Evolutionary conservation across 2,888 invertebrate species (phyloP).

Genomic region (Ferrisia virgata): DNA sequence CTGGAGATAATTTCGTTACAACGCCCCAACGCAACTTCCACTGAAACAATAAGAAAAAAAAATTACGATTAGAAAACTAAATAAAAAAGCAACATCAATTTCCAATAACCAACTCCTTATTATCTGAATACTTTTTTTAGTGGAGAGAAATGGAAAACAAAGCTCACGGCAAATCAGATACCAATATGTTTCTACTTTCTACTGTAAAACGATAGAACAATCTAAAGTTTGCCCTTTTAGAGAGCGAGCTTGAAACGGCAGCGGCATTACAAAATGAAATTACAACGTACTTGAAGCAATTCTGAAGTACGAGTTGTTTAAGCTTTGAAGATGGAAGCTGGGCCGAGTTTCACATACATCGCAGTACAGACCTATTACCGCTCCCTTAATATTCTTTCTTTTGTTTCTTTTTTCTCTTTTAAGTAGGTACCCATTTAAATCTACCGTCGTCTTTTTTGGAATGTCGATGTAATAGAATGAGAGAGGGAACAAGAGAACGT

Average conservation of each 20-base stretch:
- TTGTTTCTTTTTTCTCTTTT: not conserved
- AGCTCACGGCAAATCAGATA: not conserved
- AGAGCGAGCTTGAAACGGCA: not conserved
- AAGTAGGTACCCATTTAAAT: not conserved
- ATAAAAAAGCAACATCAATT: not conserved
- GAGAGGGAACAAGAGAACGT: not conserved
- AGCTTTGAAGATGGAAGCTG: not conserved
- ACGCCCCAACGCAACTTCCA: constrained; percentile 91
- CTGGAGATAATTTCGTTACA: constrained; percentile 83
- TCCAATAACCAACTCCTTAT: not conserved
- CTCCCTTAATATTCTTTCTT: not conserved
- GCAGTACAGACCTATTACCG: not conserved
- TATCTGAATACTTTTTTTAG: too few species aligned
- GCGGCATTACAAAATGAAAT: not conserved
- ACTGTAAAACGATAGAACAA: not conserved
- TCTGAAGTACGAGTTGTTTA: not conserved
- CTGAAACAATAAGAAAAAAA: constrained; percentile 61
- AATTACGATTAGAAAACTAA: not conserved
- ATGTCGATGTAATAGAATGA: not conserved
- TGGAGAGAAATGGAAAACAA: not conserved
- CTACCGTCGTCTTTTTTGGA: not conserved
- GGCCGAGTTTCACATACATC: not conserved
- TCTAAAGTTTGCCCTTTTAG: not conserved
- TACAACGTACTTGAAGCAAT: not conserved
- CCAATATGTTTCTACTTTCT: too few species aligned